Percentiles rank a stretch among this genome's conserved stretches.
phyloP scores from a whole-genome alignment of 2,888 invertebrate species.

The Drosophila tripunctata region DNA sequence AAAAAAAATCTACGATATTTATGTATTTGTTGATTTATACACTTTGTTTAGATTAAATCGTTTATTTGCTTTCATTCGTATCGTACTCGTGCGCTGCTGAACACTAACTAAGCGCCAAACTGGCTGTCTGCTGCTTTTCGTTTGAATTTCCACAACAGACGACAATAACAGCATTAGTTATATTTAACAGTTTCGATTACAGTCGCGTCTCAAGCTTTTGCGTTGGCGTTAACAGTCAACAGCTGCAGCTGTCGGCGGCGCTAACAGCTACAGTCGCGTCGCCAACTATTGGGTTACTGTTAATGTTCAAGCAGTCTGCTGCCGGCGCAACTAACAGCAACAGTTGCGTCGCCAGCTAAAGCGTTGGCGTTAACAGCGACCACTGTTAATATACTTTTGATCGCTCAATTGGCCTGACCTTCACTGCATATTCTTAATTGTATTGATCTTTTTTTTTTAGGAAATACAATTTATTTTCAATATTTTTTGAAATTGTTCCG shows the following conservation, averaged over 20 bases:
- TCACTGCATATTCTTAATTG: conserved; percentile 13
- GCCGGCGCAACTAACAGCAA: not conserved
- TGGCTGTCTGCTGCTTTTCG: conserved; percentile 52
- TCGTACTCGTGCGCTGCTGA: conserved; percentile 62
- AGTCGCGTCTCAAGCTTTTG: conserved; percentile 6
- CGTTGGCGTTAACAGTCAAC: conserved; percentile 12
- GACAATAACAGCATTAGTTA: conserved; percentile 1
- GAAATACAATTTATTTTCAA: conserved; percentile 9
- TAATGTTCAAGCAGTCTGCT: conserved; percentile 4
- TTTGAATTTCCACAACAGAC: conserved; percentile 36
- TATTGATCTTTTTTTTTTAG: conserved; percentile 7
- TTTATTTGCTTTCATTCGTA: conserved; percentile 34
- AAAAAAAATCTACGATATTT: conserved; percentile 39
- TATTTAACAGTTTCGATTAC: not conserved
- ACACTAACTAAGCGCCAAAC: conserved; percentile 56
- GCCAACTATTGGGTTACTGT: conserved; percentile 31
- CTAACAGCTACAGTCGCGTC: conserved; percentile 14
- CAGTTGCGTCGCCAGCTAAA: conserved; percentile 8
- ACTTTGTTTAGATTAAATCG: not conserved
- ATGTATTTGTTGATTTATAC: not conserved
- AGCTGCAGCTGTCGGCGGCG: not conserved
- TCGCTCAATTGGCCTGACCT: conserved; percentile 36
- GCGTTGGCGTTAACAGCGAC: conserved; percentile 39
- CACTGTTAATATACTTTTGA: conserved; percentile 11
- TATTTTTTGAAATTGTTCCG: conserved; percentile 5